phyloP scores from a whole-genome alignment of 2,797 vertebrate genomes.

The Phoeniculus purpureus region DNA sequence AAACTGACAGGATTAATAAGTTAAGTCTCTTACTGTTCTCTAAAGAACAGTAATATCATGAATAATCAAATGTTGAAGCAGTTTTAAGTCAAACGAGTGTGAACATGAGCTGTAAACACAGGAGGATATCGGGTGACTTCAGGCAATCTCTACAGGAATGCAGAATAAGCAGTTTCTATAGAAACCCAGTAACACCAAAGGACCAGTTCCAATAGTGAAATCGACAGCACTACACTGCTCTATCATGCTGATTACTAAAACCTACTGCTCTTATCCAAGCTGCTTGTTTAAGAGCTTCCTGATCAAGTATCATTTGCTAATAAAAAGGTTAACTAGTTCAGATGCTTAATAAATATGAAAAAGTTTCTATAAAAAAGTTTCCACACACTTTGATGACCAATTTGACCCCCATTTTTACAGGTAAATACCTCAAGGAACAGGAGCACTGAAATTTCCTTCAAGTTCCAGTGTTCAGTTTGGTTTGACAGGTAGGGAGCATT shows the following conservation, averaged over 20 bases:
- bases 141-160: slow-evolving; percentile 28
- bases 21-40: not conserved
- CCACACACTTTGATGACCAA: not conserved
- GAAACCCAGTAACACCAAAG: not conserved
- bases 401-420: not conserved
- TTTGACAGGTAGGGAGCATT: not conserved
- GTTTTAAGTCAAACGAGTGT: slow-evolving; percentile 7
- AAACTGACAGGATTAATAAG: too few relatives aligned
- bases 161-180: slow-evolving; percentile 17
- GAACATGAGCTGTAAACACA: not conserved
- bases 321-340: not conserved
- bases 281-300: not conserved
- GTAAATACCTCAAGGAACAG: not conserved
- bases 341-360: not conserved
- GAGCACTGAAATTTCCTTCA: not conserved
- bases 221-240: not conserved
- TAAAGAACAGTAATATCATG: not conserved
- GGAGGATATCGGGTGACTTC: not conserved
- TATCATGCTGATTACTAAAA: not conserved
- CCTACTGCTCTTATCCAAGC: not conserved
- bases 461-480: not conserved
- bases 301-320: not conserved
- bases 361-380: not conserved
- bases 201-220: not conserved
- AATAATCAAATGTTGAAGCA: not conserved